phyloP scores from a whole-genome alignment of 1,140 invertebrate species.

The Drosophila lini region DNA sequence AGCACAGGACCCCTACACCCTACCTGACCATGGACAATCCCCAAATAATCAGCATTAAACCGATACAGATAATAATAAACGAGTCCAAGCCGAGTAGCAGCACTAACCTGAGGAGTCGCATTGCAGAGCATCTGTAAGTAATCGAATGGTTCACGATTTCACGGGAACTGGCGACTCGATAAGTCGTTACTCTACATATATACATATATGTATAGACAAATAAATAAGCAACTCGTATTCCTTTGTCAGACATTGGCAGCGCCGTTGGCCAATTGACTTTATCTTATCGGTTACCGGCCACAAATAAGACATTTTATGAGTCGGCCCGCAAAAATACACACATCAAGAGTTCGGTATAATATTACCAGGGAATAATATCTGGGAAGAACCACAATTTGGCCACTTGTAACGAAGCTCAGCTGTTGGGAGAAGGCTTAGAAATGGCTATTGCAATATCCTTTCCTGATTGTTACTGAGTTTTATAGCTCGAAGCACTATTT shows the following conservation, averaged over 20 bases:
- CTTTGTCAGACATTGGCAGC: conserved; percentile 42
- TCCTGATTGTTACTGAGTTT: too few relatives aligned
- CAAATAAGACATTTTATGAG: conserved; percentile 36
- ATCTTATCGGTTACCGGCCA: conserved; percentile 44
- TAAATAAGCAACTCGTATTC: conserved; percentile 36
- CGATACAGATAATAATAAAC: conserved; percentile 24
- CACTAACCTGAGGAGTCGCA: conserved; percentile 23
- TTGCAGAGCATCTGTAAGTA: conserved; percentile 39
- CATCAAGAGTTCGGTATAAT: conserved; percentile 6
- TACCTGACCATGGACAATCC: conserved; percentile 44
- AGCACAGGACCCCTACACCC: background rate
- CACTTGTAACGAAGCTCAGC: background rate
- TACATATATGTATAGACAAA: conserved; percentile 13
- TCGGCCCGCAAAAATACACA: conserved; percentile 1
- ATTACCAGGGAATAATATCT: background rate
- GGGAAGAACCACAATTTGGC: background rate
- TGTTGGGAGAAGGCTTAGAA: too few relatives aligned
- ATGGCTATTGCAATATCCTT: background rate
- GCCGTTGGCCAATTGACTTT: conserved; percentile 36
- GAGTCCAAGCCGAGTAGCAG: conserved; percentile 17
- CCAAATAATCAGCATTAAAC: conserved; percentile 31
- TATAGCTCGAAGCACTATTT: background rate
- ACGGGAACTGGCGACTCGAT: conserved; percentile 14
- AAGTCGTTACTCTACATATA: conserved; percentile 1
- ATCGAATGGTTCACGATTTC: conserved; percentile 10